These are phyloP conservation scores for Polymixis lichenea DNA, from an alignment of 2,888 invertebrate species.

Conservation along the genomic window DNA sequence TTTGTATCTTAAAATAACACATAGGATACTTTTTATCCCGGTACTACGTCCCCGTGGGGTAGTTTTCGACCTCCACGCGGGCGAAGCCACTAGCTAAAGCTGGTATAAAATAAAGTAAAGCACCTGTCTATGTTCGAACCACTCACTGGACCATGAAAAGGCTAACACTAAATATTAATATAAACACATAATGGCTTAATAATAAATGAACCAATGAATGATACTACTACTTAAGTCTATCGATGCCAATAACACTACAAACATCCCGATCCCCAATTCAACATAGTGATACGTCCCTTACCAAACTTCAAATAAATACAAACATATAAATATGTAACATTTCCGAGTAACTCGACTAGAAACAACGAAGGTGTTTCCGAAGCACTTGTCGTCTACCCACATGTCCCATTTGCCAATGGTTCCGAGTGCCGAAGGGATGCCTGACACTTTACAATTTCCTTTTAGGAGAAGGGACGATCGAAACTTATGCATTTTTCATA, in stretches of 20 bases:
- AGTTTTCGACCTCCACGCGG: no score
- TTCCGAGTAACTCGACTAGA: conserved; percentile 42
- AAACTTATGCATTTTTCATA: conserved; percentile 77
- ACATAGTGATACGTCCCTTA: not conserved
- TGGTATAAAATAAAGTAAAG: no score
- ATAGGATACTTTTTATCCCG: no score
- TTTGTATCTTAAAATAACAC: no score
- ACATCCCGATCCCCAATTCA: conserved; percentile 6
- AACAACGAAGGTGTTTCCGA: conserved; percentile 46
- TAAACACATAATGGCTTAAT: not conserved
- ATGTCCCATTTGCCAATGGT: conserved; percentile 58
- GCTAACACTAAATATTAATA: no score
- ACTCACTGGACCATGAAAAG: no score
- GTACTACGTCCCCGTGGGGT: no score
- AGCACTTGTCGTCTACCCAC: conserved; percentile 46
- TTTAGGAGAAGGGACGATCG: conserved; percentile 45
- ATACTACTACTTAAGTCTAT: not conserved
- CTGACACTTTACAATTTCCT: conserved; percentile 51
- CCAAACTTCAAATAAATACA: conserved; percentile 41
- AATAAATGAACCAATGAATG: not conserved
- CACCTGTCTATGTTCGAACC: no score
- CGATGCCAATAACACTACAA: not conserved
- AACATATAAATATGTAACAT: conserved; percentile 59
- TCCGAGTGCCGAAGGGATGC: conserved; percentile 46
- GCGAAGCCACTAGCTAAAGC: no score